Evolutionary conservation across 2,888 invertebrate genomes (phyloP), one percentile per base, ranked within the genome.

Genomic region (Melitaea athalia): DNA sequence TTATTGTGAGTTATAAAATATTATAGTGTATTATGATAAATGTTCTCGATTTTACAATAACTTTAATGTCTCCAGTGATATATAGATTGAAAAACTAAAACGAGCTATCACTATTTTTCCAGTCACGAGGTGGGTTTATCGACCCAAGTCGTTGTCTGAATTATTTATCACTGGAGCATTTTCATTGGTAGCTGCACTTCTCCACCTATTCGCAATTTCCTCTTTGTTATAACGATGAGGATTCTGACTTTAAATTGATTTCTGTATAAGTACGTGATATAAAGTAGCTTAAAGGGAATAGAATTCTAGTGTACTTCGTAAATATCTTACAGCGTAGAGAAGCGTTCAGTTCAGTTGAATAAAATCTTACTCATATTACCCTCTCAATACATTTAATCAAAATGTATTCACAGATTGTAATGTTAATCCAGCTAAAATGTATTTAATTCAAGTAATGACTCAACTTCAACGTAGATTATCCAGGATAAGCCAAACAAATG

Each of bases 51-150:
- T 53, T 61, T 66, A 61, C 45, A 61, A 66, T 53, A 61, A 43
- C 15, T 24, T 33, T 53, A 61, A 47, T 53, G 55, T 66, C 59
- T 33, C 24, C 53, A 63, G n/a, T 64, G 62, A 64, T 68, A 62
- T 60, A 64, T 62, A 65, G 59, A 42, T 69, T 59, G 14, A 65
- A 63, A 64, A 63, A 59, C 78, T 79, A 83, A 82, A 81, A 82
- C 81, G 81, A 79, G 68, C 77, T 70, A 81, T 80, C 81, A 81
- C 75, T 81, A 81, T 81, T 84, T 82, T 78, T 74, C 75, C 76
- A 80, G 83, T 79, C 79, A 79, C 77, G 77, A 74, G 76, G 81
- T 78, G 74, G 79, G 83, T 84, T 81, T 87, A 88, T 88, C 85
- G 87, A 87, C 82, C 85, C 76, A 75, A 68, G 74, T 71, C 73